Evolutionary conservation across 2,797 vertebrate species (phyloP).

Genomic region (Diceros bicornis): DNA sequence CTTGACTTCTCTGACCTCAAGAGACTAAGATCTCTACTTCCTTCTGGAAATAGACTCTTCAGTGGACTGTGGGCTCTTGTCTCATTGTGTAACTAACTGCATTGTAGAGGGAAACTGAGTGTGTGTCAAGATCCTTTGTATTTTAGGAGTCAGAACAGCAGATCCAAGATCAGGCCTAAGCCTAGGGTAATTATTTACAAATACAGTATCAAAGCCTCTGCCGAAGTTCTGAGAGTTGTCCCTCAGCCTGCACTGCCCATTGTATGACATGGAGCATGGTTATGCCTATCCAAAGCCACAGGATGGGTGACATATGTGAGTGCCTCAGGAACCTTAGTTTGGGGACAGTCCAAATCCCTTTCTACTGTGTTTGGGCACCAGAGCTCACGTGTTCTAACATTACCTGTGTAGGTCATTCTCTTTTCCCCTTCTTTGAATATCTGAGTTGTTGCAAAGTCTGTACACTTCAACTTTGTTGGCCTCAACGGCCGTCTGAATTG

Average conservation of each 20-base stretch:
- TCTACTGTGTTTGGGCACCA: neutral
- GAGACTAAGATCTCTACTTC: neutral
- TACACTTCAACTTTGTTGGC: neutral
- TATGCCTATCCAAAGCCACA: neutral
- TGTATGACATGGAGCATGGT: neutral
- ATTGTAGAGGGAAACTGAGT: neutral
- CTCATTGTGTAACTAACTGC: neutral
- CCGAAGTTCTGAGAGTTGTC: neutral
- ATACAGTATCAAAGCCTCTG: neutral
- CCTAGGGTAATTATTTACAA: neutral
- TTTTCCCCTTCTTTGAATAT: neutral
- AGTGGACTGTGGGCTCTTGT: rapidly evolving
- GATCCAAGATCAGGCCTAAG: neutral
- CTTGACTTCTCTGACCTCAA: neutral
- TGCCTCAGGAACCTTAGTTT: neutral
- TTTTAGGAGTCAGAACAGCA: neutral
- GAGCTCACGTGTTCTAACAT: neutral
- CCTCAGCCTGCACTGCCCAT: neutral
- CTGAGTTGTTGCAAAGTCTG: neutral
- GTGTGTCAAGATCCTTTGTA: neutral
- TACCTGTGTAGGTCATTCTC: neutral
- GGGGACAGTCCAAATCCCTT: neutral
- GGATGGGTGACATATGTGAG: neutral
- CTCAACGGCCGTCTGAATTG: neutral
- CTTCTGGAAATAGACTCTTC: neutral